Evolutionary conservation across 2,113 vertebrate species (phyloP), one percentile per base, ranked within the genome.

Genomic region (Ranitomeya imitator): DNA sequence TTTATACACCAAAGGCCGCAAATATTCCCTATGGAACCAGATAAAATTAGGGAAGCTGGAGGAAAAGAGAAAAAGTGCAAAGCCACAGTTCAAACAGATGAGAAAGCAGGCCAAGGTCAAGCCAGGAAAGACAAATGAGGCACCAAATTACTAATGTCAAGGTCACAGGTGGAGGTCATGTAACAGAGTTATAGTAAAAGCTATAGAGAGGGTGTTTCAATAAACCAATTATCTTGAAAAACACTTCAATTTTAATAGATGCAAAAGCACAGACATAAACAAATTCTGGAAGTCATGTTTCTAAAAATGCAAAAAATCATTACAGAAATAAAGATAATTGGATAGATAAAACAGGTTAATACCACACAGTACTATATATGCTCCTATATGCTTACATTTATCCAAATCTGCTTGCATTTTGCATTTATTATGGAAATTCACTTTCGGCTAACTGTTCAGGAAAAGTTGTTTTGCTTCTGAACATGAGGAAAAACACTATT

Each of bases 1-100:
- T 21, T 76, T 21, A 52, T 76, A 12, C 37, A 21, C 7, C 19
- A 74, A 74, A 74, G 37, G 8, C n/a, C 16, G 14, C 15, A 74
- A 51, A 74, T 73, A 74, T 74, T 74, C 71, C 31, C 71, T 51
- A 45, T 18, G 71, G 71, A 74, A 19, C 31, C 31, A 51, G 71
- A 74, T 31, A 73, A 14, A 73, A 31, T 73, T 37, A 37, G 69
- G 15, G 26, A 73, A 73, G 69, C 69, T 76, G 52, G 73, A 52
- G 18, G 18, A 52, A 76, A 74, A 74, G 14, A 71, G 14, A 71
- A 31, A 74, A 19, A 76, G 45, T 21, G 45, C 73, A 76, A 76
- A 76, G 73, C 73, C 73, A 52, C 45, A 76, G 73, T 76, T 76
- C 73, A 76, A 76, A 76, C 73, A 76, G 37, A 51, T 76, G 73